phyloP scores from a whole-genome alignment of 2,888 invertebrate species.

The Plebejus argus region DNA sequence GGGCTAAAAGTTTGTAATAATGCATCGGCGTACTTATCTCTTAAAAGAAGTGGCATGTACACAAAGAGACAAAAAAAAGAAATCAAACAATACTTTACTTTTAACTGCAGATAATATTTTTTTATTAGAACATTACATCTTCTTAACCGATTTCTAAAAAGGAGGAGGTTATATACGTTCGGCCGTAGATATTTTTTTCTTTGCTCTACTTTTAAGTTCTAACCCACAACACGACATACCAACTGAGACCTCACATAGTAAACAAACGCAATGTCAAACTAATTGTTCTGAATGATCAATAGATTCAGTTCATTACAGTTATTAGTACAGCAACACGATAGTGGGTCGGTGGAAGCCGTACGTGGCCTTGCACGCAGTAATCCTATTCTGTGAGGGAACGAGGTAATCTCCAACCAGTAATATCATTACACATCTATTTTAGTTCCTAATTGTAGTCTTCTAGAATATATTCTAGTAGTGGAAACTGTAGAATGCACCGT shows the following conservation, averaged over 20 bases:
- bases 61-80: too few species aligned
- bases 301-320: constrained; percentile 32
- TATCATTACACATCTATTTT: constrained; percentile 31
- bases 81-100: too few species aligned
- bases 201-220: background rate
- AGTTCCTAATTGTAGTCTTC: constrained; percentile 2
- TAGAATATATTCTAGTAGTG: background rate
- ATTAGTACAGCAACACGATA: constrained; percentile 45
- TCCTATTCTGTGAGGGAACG: constrained; percentile 57
- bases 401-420: constrained; percentile 34
- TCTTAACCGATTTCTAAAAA: too few species aligned
- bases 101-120: too few species aligned
- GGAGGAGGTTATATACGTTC: too few species aligned
- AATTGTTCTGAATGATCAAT: constrained; percentile 39
- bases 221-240: background rate
- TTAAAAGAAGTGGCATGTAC: too few species aligned
- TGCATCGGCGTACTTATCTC: too few species aligned
- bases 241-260: background rate
- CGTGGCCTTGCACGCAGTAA: constrained; percentile 63
- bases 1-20: too few species aligned
- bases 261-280: constrained; percentile 20
- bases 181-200: background rate
- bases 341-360: constrained; percentile 69
- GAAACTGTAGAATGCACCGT: too few species aligned
- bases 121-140: too few species aligned